Percentiles rank a stretch among this genome's conserved stretches.
phyloP scores from a whole-genome alignment of 2,797 vertebrate genomes.

The Orestias chungarensis region DNA sequence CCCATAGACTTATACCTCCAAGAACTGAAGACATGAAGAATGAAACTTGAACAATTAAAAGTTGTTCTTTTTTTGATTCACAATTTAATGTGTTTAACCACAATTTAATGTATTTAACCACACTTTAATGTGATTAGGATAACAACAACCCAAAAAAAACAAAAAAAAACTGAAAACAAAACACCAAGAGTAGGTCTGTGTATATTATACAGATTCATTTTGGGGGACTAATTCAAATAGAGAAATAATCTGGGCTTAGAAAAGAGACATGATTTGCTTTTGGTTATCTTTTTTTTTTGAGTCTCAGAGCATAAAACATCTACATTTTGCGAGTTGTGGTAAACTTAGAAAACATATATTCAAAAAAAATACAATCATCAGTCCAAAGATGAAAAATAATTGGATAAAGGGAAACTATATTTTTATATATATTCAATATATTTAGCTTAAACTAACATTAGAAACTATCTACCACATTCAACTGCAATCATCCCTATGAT shows the following conservation, averaged over 20 bases:
- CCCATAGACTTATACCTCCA: slow-evolving; percentile 33
- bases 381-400: slow-evolving; percentile 27
- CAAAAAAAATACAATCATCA: slow-evolving; percentile 44
- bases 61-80: slow-evolving; percentile 56
- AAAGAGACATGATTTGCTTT: slow-evolving; percentile 69
- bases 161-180: slow-evolving; percentile 58
- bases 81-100: no score
- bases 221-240: slow-evolving; percentile 77
- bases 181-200: slow-evolving; percentile 60
- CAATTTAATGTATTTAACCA: slow-evolving; percentile 65
- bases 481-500: not conserved
- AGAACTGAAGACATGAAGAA: slow-evolving; percentile 53
- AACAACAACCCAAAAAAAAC: slow-evolving; percentile 55
- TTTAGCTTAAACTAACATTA: not conserved
- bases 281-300: slow-evolving; percentile 64
- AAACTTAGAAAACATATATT: slow-evolving; percentile 14
- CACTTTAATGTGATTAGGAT: slow-evolving; percentile 74
- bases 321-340: slow-evolving; percentile 60
- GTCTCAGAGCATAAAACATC: slow-evolving; percentile 56
- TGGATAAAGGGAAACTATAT: not conserved
- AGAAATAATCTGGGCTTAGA: slow-evolving; percentile 73
- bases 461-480: not conserved
- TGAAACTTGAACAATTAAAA: slow-evolving; percentile 58
- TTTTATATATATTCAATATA: not conserved
- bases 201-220: slow-evolving; percentile 73